Conservation (phyloP, 1,140 invertebrate species). For the Hylaeus volcanicus region DNA sequence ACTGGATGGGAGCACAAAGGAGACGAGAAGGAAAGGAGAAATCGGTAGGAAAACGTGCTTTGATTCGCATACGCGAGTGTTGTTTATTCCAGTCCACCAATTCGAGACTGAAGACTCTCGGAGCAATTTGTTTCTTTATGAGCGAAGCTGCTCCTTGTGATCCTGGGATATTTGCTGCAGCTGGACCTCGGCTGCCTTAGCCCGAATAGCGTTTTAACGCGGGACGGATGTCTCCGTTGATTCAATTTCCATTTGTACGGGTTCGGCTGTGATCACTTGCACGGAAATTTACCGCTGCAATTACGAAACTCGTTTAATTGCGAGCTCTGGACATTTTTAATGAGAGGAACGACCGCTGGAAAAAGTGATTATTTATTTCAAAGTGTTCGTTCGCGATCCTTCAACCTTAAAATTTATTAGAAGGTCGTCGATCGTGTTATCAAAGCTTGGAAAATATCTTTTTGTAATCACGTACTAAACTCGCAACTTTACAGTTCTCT, state of each 20-base stretch:
- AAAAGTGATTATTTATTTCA: too few relatives aligned
- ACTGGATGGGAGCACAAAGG: background rate
- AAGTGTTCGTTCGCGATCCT: too few relatives aligned
- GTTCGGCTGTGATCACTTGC: background rate
- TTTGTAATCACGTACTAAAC: too few relatives aligned
- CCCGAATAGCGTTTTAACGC: background rate
- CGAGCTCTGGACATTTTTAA: too few relatives aligned
- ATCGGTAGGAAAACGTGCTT: constrained; percentile 33
- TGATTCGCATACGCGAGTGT: constrained; percentile 57
- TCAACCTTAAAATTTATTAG: too few relatives aligned
- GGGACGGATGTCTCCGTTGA: background rate
- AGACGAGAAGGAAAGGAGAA: background rate
- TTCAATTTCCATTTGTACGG: background rate
- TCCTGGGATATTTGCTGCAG: constrained; percentile 25
- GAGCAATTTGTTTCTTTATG: constrained; percentile 50
- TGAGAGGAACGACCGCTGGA: too few relatives aligned
- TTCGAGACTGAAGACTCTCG: constrained; percentile 53
- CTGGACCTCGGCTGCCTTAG: background rate
- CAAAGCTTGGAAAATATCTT: too few relatives aligned
- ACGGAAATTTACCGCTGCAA: background rate
- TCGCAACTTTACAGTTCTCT: too few relatives aligned
- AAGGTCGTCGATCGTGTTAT: too few relatives aligned
- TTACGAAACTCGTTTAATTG: background rate
- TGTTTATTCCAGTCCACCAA: constrained; percentile 60
- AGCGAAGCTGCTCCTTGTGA: constrained; percentile 45